phyloP scores from a whole-genome alignment of 2,888 invertebrate species.

The Lasioglossum calceatum region DNA sequence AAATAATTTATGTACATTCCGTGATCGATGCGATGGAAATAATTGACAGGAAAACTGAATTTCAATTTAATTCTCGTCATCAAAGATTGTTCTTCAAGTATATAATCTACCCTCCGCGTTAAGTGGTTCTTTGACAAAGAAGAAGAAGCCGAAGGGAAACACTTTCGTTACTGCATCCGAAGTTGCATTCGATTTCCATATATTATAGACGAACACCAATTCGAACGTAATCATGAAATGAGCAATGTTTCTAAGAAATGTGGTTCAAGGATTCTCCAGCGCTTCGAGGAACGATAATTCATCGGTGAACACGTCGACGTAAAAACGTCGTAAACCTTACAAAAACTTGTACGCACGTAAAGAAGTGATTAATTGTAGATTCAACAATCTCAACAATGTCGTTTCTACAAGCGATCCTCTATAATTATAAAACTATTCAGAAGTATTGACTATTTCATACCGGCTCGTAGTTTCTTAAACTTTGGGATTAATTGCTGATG shows the following conservation, averaged over 20 bases:
- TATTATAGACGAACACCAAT: slow-evolving; percentile 8
- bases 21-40: background rate
- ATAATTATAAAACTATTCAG: background rate
- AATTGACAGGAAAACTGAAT: background rate
- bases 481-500: background rate
- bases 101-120: background rate
- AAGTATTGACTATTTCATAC: background rate
- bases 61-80: background rate
- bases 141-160: background rate
- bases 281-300: slow-evolving; percentile 18
- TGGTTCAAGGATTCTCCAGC: slow-evolving; percentile 20
- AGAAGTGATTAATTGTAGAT: slow-evolving; percentile 26
- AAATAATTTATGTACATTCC: background rate
- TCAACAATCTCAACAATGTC: slow-evolving; percentile 4
- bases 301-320: background rate
- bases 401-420: background rate
- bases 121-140: background rate
- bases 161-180: background rate
- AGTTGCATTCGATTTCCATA: slow-evolving; percentile 25
- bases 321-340: background rate
- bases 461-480: background rate
- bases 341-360: background rate
- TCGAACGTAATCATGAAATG: slow-evolving; percentile 13
- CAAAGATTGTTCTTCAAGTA: background rate
- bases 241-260: slow-evolving; percentile 19